Percentiles rank a stretch among this genome's conserved stretches.
Conservation (phyloP, 2,113 vertebrate species). For the Murina feae region DNA sequence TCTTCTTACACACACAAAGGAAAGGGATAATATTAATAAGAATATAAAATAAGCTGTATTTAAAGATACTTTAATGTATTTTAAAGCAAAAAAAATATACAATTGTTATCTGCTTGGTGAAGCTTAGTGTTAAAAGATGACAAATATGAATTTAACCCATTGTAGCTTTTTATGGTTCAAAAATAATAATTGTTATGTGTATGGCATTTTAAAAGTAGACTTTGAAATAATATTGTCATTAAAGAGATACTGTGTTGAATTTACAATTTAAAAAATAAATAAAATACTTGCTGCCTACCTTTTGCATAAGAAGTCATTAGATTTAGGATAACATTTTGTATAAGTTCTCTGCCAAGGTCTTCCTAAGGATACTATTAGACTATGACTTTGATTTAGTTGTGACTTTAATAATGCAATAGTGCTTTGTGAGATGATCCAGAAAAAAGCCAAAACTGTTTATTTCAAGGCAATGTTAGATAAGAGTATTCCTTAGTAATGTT, state of each 20-base stretch:
- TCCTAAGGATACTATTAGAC: slow-evolving; percentile 36
- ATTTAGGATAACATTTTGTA: slow-evolving; percentile 28
- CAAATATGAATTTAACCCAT: slow-evolving; percentile 33
- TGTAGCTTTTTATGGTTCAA: slow-evolving; percentile 23
- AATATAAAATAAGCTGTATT: slow-evolving; percentile 69
- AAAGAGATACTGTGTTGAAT: slow-evolving; percentile 30
- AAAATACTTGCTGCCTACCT: background rate
- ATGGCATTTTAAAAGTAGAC: slow-evolving; percentile 46
- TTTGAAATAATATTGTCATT: slow-evolving; percentile 42
- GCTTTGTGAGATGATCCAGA: slow-evolving; percentile 47
- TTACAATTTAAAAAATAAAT: slow-evolving; percentile 22
- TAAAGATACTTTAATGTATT: slow-evolving; percentile 62
- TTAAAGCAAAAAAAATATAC: slow-evolving; percentile 30
- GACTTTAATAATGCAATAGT: slow-evolving; percentile 48
- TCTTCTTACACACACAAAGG: slow-evolving; percentile 67
- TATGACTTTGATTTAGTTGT: slow-evolving; percentile 59
- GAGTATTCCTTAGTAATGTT: slow-evolving; percentile 17
- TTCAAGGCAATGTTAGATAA: slow-evolving; percentile 28
- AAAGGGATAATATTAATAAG: slow-evolving; percentile 61
- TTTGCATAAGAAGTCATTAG: background rate
- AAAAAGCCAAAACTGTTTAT: slow-evolving; percentile 27
- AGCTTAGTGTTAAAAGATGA: background rate
- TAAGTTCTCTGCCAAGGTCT: slow-evolving; percentile 51
- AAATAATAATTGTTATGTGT: slow-evolving; percentile 15
- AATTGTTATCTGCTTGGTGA: slow-evolving; percentile 41